Conservation (phyloP, 1,140 invertebrate genomes). For the Drosophila mayri region DNA sequence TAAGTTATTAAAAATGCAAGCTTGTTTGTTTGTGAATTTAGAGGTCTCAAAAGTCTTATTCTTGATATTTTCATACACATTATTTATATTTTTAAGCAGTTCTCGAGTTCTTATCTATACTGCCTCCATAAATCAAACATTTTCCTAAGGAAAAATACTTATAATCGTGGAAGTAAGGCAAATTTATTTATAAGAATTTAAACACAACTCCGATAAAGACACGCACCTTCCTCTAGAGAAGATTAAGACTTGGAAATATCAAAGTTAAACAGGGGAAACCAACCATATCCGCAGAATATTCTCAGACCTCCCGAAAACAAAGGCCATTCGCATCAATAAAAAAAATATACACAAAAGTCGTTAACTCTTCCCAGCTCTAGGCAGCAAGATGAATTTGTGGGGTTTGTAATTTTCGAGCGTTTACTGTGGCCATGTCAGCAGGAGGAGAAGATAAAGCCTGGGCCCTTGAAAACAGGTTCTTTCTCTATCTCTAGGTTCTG, state of each 20-base stretch:
- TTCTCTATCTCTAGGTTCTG: slow-evolving; percentile 44
- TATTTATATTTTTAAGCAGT: background rate
- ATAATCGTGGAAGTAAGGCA: background rate
- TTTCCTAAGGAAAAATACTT: background rate
- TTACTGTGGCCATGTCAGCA: slow-evolving; percentile 27
- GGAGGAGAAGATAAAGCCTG: background rate
- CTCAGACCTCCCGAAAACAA: background rate
- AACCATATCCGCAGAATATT: slow-evolving; percentile 1
- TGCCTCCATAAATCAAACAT: background rate
- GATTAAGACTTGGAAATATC: background rate
- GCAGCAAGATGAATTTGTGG: slow-evolving; percentile 22
- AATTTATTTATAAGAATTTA: background rate
- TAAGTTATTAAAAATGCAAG: background rate
- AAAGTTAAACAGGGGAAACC: background rate
- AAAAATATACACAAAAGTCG: background rate
- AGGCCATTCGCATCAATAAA: slow-evolving; percentile 23
- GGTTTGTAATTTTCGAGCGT: slow-evolving; percentile 45
- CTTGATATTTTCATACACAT: no score
- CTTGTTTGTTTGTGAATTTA: background rate
- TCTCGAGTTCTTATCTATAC: background rate
- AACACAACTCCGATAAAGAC: background rate
- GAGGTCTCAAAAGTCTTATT: background rate
- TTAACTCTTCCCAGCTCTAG: background rate
- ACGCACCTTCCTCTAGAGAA: background rate
- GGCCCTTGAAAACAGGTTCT: slow-evolving; percentile 43